Conservation (phyloP, 2,888 invertebrate species). For the Callosobruchus maculatus region DNA sequence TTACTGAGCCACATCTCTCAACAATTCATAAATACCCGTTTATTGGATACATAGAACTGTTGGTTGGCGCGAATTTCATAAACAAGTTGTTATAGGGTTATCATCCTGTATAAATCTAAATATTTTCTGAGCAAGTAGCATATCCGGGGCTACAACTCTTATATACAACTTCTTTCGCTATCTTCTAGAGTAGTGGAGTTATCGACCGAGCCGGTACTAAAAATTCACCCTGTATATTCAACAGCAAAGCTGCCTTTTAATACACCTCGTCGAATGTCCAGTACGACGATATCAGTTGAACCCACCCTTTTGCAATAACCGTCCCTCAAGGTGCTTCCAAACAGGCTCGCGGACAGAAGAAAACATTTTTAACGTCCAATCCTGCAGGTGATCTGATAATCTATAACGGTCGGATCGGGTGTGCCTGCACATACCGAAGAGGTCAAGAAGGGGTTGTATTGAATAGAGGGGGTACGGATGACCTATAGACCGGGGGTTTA, state of each 20-base stretch:
- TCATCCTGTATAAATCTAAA: no score
- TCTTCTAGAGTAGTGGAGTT: no score
- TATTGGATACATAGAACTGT: no score
- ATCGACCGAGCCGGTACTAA: no score
- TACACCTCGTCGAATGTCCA: background rate
- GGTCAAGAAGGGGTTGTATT: background rate
- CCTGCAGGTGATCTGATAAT: constrained; percentile 26
- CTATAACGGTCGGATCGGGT: constrained; percentile 21
- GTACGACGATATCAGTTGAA: background rate
- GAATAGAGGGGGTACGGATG: background rate
- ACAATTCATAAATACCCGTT: no score
- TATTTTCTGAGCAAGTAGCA: no score
- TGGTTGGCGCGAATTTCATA: no score
- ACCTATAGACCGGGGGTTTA: background rate
- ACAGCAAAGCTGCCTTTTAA: background rate
- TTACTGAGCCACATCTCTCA: no score
- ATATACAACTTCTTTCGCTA: no score
- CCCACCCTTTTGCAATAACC: background rate
- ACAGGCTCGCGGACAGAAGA: background rate
- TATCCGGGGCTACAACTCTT: no score
- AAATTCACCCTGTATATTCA: background rate
- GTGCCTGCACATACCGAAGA: background rate
- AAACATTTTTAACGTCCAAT: background rate
- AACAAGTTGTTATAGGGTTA: no score
- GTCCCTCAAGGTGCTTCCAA: background rate